Base-by-base conservation (phyloP, 2,888 invertebrate species). In the Priocnemis perturbator region DNA sequence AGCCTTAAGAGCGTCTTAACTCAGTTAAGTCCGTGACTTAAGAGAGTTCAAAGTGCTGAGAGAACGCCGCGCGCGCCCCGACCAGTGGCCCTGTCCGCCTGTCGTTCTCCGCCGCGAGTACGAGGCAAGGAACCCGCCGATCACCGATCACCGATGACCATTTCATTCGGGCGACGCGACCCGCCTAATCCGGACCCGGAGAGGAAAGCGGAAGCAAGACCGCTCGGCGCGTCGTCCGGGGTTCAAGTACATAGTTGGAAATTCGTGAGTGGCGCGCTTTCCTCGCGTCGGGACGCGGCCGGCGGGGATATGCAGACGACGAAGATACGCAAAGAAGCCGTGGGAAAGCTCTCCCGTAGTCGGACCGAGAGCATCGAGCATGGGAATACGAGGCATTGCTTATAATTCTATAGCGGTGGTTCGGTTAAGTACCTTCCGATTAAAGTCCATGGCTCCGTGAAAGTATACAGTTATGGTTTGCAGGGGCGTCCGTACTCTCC, bases 371-470 rank as follows among this genome's bases (percentile, higher is more conserved):
- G 62, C 63, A 60, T 60, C 63, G 52, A 45, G 59, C 71, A 74
- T 76, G 79, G 74, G 80, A 79, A 77, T 78, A 74, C 71, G 68
- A 77, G 79, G 74, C 73, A 82, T 83, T 76, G 78, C 74, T 84
- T 83, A 83, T 83, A 84, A 83, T 85, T 83, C 81, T 74, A 78
- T 78, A 81, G 50, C 72, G 71, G 71, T 67, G 71, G 77, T 80
- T 77, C 79, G 76, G 76, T 78, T 78, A 83, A 82, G 79, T 82
- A 81, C 79, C 81, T 81, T 78, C 76, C 82, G 83, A 83, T 83
- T 82, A 80, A 82, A 83, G 78, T 78, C 76, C 71, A 73, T 77
- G 70, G 53, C 79, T 77, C 73, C 76, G 82, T 74, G 81, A 83
- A 81, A 81, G 81, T 77, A 75, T 77, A 77, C 74, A 56, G 55